A percentile compares a stretch with the other conserved stretches of the same genome.
phyloP scores from a whole-genome alignment of 2,888 invertebrate species.

The Branchipolynoe longqiensis region DNA sequence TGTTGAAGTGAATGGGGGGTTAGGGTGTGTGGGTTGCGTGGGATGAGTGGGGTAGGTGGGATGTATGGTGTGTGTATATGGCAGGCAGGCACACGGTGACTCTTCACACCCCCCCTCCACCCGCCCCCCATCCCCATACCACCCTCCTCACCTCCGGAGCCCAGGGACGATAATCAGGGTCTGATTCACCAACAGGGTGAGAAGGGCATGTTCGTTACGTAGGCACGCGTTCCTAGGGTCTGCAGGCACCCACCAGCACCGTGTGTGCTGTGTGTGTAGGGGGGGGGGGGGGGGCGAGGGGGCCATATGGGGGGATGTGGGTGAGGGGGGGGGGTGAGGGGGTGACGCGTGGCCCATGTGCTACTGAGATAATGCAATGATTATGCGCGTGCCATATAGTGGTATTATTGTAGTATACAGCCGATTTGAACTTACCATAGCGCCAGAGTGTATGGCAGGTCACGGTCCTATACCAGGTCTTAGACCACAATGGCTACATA shows the following conservation, averaged over 20 bases:
- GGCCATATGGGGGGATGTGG: not conserved
- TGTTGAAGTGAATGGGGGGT: not conserved
- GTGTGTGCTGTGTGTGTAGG: not conserved
- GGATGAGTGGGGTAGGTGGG: not conserved
- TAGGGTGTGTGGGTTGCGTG: not conserved
- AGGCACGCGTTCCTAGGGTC: not conserved
- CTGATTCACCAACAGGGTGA: slow-evolving; percentile 34
- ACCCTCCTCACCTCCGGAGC: too few species aligned
- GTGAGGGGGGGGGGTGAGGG: too few species aligned
- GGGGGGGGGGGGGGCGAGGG: not conserved
- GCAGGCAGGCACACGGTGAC: not conserved
- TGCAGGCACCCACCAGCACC: not conserved
- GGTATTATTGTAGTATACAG: too few species aligned
- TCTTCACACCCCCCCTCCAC: slow-evolving; percentile 5
- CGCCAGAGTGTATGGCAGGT: too few species aligned
- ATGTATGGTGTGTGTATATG: not conserved
- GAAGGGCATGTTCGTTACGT: slow-evolving; percentile 35
- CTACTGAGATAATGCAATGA: too few species aligned
- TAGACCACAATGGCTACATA: too few species aligned
- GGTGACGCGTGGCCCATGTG: too few species aligned
- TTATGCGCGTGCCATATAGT: too few species aligned
- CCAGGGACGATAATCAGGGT: slow-evolving; percentile 21
- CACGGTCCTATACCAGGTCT: too few species aligned
- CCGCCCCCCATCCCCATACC: too few species aligned
- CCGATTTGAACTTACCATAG: too few species aligned